Evolutionary conservation across 2,797 vertebrate genomes (phyloP).

Genomic region (Stomatorhinus walkeri): DNA sequence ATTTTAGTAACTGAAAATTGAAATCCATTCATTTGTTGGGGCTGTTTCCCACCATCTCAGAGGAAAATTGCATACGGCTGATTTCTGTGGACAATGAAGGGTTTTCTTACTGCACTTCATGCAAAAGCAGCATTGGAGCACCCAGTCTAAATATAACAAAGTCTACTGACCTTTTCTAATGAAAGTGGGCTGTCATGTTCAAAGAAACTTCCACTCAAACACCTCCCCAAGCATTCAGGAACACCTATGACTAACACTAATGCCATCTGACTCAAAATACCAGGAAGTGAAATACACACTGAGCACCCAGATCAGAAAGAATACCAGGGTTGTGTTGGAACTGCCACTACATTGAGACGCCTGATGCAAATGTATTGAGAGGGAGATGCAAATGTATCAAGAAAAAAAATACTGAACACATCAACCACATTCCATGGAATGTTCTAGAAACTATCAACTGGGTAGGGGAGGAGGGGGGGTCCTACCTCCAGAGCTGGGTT

Average conservation of each 20-base stretch:
- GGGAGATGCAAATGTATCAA: neutral
- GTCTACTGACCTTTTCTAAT: slow-evolving; percentile 3
- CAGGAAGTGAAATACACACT: neutral
- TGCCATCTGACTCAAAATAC: neutral
- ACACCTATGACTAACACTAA: slow-evolving; percentile 1
- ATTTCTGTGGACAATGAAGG: neutral
- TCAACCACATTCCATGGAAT: neutral
- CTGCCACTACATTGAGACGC: neutral
- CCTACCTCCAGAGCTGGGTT: neutral
- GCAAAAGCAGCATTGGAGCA: neutral
- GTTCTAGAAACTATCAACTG: neutral
- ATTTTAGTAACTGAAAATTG: neutral
- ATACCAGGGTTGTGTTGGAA: neutral
- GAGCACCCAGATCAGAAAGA: neutral
- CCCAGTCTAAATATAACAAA: slow-evolving; percentile 20
- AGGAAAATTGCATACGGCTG: neutral
- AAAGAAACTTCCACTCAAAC: neutral
- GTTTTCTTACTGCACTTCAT: neutral
- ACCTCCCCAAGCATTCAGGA: neutral
- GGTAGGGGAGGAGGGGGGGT: neutral
- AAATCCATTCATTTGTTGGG: neutral
- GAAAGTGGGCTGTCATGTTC: neutral
- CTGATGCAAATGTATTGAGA: neutral
- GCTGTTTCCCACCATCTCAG: neutral
- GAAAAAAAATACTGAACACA: neutral